Evolutionary conservation across 2,888 invertebrate genomes (phyloP).

Genomic region (Orchestes rusci): DNA sequence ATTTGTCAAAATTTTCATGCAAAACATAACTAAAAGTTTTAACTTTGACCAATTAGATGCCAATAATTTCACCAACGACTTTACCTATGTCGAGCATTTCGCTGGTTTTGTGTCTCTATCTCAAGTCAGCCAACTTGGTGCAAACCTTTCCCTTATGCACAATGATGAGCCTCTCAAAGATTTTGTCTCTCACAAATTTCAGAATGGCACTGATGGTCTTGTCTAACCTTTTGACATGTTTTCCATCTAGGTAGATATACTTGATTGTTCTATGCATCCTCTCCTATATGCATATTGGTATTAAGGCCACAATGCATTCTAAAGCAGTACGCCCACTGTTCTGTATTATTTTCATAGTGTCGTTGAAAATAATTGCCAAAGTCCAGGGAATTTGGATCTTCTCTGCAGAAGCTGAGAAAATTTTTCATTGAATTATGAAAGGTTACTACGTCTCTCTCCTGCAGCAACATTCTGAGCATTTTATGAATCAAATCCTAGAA

Average conservation of each 20-base stretch:
- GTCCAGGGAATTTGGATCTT: constrained; percentile 6
- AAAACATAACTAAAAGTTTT: too few species aligned
- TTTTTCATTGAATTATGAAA: constrained; percentile 1
- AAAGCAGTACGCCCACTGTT: constrained; percentile 6
- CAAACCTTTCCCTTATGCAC: constrained; percentile 10
- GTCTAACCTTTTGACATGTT: constrained; percentile 14
- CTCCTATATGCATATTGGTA: too few species aligned
- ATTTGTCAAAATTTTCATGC: too few species aligned
- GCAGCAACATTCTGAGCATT: background rate
- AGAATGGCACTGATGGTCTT: constrained; percentile 14
- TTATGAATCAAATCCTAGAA: constrained; percentile 1
- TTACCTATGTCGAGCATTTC: constrained; percentile 1
- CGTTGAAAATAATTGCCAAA: constrained; percentile 23
- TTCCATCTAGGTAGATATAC: too few species aligned
- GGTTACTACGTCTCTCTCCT: constrained; percentile 2
- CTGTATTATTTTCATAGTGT: constrained; percentile 17
- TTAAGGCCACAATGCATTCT: background rate
- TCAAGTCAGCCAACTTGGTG: background rate
- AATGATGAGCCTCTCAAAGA: constrained; percentile 7
- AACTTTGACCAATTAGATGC: too few species aligned
- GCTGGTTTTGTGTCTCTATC: background rate
- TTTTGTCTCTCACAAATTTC: constrained; percentile 14
- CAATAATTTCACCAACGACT: too few species aligned
- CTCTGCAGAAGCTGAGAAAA: constrained; percentile 1
- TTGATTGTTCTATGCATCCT: too few species aligned